Conservation (phyloP, 2,113 vertebrate species). For the Halichoerus grypus region DNA sequence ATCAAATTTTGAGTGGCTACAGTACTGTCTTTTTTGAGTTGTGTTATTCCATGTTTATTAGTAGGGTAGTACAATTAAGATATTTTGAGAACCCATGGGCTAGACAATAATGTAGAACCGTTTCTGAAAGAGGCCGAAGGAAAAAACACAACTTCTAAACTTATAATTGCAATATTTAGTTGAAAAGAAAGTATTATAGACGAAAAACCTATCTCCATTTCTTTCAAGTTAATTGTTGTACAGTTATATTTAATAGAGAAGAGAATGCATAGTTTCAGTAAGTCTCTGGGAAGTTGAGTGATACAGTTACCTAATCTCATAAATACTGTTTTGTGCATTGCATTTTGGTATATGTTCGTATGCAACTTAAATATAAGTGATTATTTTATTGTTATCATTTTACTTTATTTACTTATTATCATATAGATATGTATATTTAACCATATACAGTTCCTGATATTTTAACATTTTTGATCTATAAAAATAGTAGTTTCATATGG, state of each 20-base stretch:
- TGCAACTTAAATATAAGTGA: not conserved
- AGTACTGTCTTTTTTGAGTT: not conserved
- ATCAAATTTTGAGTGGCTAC: not conserved
- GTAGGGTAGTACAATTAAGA: not conserved
- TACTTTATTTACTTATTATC: not conserved
- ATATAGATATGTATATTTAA: not conserved
- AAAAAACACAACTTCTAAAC: not conserved
- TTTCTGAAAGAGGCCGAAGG: constrained; percentile 15
- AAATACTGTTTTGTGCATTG: not conserved
- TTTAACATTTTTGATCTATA: not conserved
- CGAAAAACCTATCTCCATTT: not conserved
- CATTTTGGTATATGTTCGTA: not conserved
- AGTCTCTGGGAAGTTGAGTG: not conserved
- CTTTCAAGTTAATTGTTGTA: constrained; percentile 11
- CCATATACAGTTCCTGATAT: not conserved
- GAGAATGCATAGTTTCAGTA: not conserved
- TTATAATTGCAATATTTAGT: not conserved
- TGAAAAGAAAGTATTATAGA: not conserved
- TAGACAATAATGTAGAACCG: not conserved
- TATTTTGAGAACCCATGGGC: not conserved
- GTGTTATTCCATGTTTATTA: not conserved
- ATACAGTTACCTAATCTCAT: not conserved
- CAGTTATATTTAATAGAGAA: not conserved
- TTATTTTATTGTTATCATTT: not conserved
- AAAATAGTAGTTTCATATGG: not conserved